Evolutionary conservation across 1,140 invertebrate genomes (phyloP), one percentile per base, ranked within the genome.

Genomic region (Aphidius ervi): DNA sequence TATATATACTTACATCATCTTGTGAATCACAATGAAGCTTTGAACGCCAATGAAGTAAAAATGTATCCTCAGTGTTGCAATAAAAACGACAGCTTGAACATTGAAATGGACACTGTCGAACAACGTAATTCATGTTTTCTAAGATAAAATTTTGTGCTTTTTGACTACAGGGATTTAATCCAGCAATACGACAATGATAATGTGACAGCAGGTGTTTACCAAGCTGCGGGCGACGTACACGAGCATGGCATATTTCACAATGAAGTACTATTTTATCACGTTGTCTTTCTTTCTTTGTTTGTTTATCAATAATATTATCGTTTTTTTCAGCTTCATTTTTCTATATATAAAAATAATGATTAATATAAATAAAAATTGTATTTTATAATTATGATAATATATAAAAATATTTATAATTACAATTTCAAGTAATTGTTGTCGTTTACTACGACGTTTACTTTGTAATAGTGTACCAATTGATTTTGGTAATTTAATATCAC

Each of bases 141-240:
- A 93, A 78, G 47, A 93, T 85, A 66, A 90, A 82, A 31, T 79
- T 73, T 63, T 80, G 79, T 45, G 85, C 83, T 39, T 74, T 73
- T 20, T 76, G 73, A 58, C 80, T 80, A 49, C 74, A 76, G 47
- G 79, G 76, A 70, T 71, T 76, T 63, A 71, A 68, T 64, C 76
- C 80, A 61, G 85, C 84, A 68, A 88, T 87, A 66, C 88, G 82
- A 68, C 87, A 91, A 72, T 92, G 91, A 75, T 88, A 93, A 74
- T 89, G 88, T 40, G 90, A 92, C 58, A 93, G 89, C 56, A 93
- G 80, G 78, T 93, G 91, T 72, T 92, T 92, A 57, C 91, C 89
- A 77, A 92, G 86, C 64, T 89, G 76, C 61, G 87, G 81, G 4
- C 82, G 81, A 56, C 82, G 82, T 37, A 92, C 87, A 65, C 84